Conservation (phyloP, 2,113 vertebrate species). For the Entelurus aequoreus region DNA sequence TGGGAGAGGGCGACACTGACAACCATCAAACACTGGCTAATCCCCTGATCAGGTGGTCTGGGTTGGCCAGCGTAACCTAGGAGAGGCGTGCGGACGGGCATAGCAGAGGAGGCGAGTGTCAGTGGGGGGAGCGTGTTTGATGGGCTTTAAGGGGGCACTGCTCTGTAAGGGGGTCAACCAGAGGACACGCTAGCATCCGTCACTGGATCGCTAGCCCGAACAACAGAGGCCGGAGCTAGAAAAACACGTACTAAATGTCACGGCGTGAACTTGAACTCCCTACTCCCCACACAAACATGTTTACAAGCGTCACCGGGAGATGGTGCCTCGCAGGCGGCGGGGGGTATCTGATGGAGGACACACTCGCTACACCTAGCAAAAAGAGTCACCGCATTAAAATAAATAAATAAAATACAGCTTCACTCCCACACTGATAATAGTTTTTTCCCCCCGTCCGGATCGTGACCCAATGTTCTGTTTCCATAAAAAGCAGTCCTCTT, state of each 20-base stretch:
- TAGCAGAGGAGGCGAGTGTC: conserved; percentile 31
- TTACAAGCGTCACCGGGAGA: conserved; percentile 12
- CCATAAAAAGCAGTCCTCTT: conserved; percentile 56
- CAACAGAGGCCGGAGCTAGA: conserved; percentile 27
- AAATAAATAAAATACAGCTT: conserved; percentile 32
- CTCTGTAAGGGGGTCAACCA: conserved; percentile 66
- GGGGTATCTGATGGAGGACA: conserved; percentile 27
- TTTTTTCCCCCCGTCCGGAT: conserved; percentile 43
- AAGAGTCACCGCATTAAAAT: conserved; percentile 47
- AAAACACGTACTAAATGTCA: conserved; percentile 11
- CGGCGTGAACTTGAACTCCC: conserved; percentile 13
- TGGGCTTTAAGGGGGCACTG: conserved; percentile 22
- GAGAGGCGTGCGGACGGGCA: conserved; percentile 47
- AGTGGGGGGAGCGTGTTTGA: conserved; percentile 7
- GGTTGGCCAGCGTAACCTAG: conserved; percentile 57
- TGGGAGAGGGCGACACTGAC: conserved; percentile 49
- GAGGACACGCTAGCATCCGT: conserved; percentile 63
- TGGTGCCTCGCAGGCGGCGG: conserved; percentile 5
- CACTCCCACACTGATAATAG: conserved; percentile 37
- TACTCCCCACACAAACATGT: conserved; percentile 20
- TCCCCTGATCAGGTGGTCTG: conserved; percentile 72
- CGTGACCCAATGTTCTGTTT: conserved; percentile 58
- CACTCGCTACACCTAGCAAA: conserved; percentile 19
- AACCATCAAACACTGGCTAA: conserved; percentile 66
- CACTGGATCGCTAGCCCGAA: conserved; percentile 48